A percentile compares a stretch with the other conserved stretches of the same genome.
phyloP scores from a whole-genome alignment of 2,797 vertebrate species.

The Emys orbicularis region DNA sequence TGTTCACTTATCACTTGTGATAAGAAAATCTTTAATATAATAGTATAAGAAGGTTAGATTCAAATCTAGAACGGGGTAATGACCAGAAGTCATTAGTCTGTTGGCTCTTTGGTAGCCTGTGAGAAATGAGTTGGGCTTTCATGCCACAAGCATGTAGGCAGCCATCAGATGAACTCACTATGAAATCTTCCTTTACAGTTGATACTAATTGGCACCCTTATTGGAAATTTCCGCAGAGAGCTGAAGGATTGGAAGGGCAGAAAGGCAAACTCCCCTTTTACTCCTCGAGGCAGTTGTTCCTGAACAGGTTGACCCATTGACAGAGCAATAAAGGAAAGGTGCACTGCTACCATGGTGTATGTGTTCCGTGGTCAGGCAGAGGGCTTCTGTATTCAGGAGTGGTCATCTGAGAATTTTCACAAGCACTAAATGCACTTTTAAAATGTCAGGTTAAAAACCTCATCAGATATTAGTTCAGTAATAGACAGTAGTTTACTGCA shows the following conservation, averaged over 20 bases:
- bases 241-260: not conserved
- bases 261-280: not conserved
- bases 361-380: not conserved
- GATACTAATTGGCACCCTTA: not conserved
- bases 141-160: not conserved
- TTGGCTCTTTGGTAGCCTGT: not conserved
- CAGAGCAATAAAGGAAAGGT: not conserved
- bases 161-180: not conserved
- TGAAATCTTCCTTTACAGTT: not conserved
- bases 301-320: not conserved
- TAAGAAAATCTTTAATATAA: not conserved
- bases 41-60: not conserved
- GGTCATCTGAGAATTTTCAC: not conserved
- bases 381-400: fast-evolving
- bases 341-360: not conserved
- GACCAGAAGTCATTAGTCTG: not conserved
- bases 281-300: not conserved
- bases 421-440: not conserved
- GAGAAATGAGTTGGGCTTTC: not conserved
- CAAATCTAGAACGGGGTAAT: not conserved
- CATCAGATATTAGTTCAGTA: not conserved
- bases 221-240: not conserved
- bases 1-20: not conserved
- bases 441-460: not conserved
- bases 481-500: not conserved